Evolutionary conservation across 2,113 vertebrate species (phyloP), one percentile per base, ranked within the genome.

Genomic region (Cyanoramphus novaezelandiae): DNA sequence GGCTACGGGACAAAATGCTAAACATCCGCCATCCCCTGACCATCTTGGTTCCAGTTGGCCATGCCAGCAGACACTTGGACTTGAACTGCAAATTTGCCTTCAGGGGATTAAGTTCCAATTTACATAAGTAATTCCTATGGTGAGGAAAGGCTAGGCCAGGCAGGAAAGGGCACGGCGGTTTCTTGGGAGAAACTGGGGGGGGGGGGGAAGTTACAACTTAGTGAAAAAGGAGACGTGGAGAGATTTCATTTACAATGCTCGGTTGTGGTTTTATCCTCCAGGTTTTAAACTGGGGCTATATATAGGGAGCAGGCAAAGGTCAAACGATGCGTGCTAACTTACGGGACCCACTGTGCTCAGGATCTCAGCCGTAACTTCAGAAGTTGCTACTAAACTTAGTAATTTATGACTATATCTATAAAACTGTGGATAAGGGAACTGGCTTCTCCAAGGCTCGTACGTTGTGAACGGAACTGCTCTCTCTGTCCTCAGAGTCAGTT

Each of bases 61-160:
- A 13, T 43, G 91, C 71, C 19, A 55, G 65, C 77, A 74, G 85
- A 46, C 88, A 94, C 96, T 97, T 96, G 96, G 96, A 96, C 95
- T 97, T 97, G 96, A 96, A 94, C 96, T 92, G 92, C 69, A 60
- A 88, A 71, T 92, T 95, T 95, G 92, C 95, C 94, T 97, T 96
- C 35, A 55, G 89, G 91, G 95, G 95, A 96, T 97, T 96, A 96
- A 88, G 57, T 93, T 83, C 92, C 90, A 50, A 96, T 97, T 96
- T 96, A 78, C 96, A 96, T 96, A 92, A 71, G 76, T 96, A 75
- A 94, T 93, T 80, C 96, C 93, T 80, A 82, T 1, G 92, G 85
- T 65, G 90, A 91, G 85, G 93, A 70, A 94, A 92, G 86, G 80
- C 72, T 29, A 13, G 62, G 92, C 68, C 63, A 4, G 72, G 8